phyloP scores from a whole-genome alignment of 2,797 vertebrate genomes.

The Tachyglossus aculeatus region DNA sequence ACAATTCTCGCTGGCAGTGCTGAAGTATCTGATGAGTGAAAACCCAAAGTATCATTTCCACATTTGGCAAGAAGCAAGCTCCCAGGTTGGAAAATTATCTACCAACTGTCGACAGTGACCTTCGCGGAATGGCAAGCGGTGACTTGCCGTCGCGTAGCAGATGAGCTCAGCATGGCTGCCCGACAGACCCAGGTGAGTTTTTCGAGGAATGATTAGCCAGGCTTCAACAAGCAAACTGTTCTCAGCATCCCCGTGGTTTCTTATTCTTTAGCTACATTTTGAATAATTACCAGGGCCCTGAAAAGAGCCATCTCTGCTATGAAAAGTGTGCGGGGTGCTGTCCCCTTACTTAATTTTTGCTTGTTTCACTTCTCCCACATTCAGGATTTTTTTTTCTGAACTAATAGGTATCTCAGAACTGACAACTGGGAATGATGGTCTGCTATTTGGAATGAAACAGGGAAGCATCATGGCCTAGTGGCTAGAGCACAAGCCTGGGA shows the following conservation, averaged over 20 bases:
- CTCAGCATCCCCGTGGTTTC: not conserved
- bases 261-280: not conserved
- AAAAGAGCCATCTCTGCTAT: not conserved
- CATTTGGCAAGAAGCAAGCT: not conserved
- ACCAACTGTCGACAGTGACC: conserved; percentile 36
- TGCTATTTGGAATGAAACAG: too few species aligned
- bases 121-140: conserved; percentile 4
- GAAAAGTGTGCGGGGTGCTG: not conserved
- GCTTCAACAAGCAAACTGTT: not conserved
- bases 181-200: not conserved
- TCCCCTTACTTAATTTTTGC: not conserved
- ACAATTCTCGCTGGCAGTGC: not conserved
- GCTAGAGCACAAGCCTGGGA: too few species aligned
- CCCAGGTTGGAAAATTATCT: conserved; percentile 17
- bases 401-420: too few species aligned
- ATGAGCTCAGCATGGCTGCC: not conserved
- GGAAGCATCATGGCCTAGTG: too few species aligned
- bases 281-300: not conserved
- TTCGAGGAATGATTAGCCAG: not conserved
- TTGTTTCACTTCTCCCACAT: not conserved
- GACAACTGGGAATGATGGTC: too few species aligned
- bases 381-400: not conserved
- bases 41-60: not conserved
- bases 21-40: not conserved
- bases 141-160: not conserved